These are phyloP conservation scores for Penelope pileata DNA, from an alignment of 2,113 vertebrate species.

Conservation along the genomic window DNA sequence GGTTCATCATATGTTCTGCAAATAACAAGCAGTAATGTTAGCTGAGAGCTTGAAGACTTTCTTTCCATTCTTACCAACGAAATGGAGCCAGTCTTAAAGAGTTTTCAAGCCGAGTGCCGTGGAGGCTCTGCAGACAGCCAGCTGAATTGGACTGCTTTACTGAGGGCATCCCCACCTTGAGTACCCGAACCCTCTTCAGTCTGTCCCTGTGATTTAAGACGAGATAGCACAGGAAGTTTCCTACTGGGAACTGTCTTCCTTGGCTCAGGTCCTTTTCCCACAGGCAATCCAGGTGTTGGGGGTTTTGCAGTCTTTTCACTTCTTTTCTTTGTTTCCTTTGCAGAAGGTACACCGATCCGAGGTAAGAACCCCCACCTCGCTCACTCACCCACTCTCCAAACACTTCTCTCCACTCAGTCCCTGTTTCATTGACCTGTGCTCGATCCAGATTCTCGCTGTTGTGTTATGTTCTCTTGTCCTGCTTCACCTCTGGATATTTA, in stretches of 20 bases:
- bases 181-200: not conserved
- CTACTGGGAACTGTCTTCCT: slow-evolving; percentile 47
- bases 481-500: slow-evolving; percentile 33
- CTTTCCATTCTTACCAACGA: not conserved
- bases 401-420: slow-evolving; percentile 62
- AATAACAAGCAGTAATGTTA: not conserved
- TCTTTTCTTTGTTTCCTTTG: slow-evolving; percentile 82
- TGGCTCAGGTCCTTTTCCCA: slow-evolving; percentile 65
- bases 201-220: not conserved
- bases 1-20: not conserved
- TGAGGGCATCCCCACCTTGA: not conserved
- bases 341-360: slow-evolving; percentile 99
- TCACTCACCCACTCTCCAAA: slow-evolving; percentile 51
- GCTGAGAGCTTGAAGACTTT: not conserved
- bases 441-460: not conserved
- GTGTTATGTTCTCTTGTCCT: slow-evolving; percentile 42
- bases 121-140: not conserved
- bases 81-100: not conserved
- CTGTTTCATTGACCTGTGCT: slow-evolving; percentile 50
- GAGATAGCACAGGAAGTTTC: slow-evolving; percentile 25
- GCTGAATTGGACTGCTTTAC: not conserved
- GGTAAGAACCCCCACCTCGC: slow-evolving; percentile 85
- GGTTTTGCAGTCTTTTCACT: slow-evolving; percentile 74
- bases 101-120: not conserved
- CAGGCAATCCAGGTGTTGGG: slow-evolving; percentile 53